Evolutionary conservation across 2,888 invertebrate species (phyloP).

Genomic region (Scaptomyza tumidula): DNA sequence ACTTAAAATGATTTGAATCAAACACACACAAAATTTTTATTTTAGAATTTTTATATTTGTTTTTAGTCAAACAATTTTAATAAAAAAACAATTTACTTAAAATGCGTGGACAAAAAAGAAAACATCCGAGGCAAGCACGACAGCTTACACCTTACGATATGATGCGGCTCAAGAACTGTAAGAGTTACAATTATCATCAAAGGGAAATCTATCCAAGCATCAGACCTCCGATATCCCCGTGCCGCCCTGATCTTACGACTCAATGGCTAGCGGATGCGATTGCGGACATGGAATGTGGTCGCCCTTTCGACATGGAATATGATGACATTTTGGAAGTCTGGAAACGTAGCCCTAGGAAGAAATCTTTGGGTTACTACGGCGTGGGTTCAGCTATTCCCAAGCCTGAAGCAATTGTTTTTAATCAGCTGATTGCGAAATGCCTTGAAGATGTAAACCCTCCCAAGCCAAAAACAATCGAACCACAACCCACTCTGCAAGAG

Average conservation of each 20-base stretch:
- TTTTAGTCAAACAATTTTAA: not conserved
- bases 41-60: slow-evolving; percentile 5
- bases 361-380: slow-evolving; percentile 49
- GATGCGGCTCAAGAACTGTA: slow-evolving; percentile 18
- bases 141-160: slow-evolving; percentile 17
- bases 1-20: not conserved
- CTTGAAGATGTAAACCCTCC: slow-evolving; percentile 13
- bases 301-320: slow-evolving; percentile 18
- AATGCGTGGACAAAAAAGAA: not conserved
- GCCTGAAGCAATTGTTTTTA: slow-evolving; percentile 26
- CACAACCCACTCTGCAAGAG: not conserved
- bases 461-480: not conserved
- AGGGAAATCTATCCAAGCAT: slow-evolving; percentile 36
- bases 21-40: slow-evolving; percentile 9
- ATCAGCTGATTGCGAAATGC: slow-evolving; percentile 16
- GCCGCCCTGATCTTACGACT: slow-evolving; percentile 36
- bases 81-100: not conserved
- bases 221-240: slow-evolving; percentile 43
- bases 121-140: no score
- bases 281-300: slow-evolving; percentile 34
- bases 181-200: not conserved
- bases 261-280: slow-evolving; percentile 35
- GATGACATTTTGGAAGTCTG: slow-evolving; percentile 48
- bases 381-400: slow-evolving; percentile 1
- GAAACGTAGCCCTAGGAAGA: slow-evolving; percentile 52